These are phyloP conservation scores for Exocentrus adspersus DNA, from an alignment of 2,888 invertebrate species.

Conservation along the genomic window DNA sequence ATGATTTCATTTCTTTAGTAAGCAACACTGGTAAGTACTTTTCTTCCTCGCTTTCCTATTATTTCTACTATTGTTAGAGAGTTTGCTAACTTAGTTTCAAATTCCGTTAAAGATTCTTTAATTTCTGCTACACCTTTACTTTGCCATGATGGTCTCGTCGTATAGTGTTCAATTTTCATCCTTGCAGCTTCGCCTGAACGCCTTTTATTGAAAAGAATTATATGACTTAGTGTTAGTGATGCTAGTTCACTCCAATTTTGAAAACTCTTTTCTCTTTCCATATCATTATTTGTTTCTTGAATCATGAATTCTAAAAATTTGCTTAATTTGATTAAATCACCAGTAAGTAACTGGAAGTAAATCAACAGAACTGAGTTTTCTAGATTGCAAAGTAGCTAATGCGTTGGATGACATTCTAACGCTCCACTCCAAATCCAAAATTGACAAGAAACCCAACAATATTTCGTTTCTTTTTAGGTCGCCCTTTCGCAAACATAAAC, in stretches of 20 bases:
- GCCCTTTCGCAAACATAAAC: constrained; percentile 28
- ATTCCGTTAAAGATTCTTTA: constrained; percentile 32
- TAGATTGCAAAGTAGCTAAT: constrained; percentile 31
- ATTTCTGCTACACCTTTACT: constrained; percentile 34
- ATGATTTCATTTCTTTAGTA: constrained; percentile 33
- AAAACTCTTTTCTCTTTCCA: constrained; percentile 26
- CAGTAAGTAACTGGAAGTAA: constrained; percentile 38
- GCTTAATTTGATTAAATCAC: constrained; percentile 34
- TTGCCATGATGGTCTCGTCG: constrained; percentile 34
- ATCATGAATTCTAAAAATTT: constrained; percentile 26
- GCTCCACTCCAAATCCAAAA: constrained; percentile 37
- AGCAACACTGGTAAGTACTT: constrained; percentile 37
- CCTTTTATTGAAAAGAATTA: constrained; percentile 40
- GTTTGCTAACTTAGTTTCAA: constrained; percentile 36
- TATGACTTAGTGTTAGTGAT: constrained; percentile 29
- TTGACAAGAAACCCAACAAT: constrained; percentile 24
- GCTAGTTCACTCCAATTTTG: constrained; percentile 26
- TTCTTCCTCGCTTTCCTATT: constrained; percentile 34
- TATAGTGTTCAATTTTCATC: constrained; percentile 34
- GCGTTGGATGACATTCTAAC: constrained; percentile 36
- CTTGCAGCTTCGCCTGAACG: constrained; percentile 19
- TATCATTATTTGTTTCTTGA: constrained; percentile 29
- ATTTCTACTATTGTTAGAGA: constrained; percentile 17
- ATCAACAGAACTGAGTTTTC: constrained; percentile 33
- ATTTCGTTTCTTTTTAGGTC: constrained; percentile 27